Evolutionary conservation across 2,797 vertebrate genomes (phyloP).

Genomic region (Carduelis carduelis): DNA sequence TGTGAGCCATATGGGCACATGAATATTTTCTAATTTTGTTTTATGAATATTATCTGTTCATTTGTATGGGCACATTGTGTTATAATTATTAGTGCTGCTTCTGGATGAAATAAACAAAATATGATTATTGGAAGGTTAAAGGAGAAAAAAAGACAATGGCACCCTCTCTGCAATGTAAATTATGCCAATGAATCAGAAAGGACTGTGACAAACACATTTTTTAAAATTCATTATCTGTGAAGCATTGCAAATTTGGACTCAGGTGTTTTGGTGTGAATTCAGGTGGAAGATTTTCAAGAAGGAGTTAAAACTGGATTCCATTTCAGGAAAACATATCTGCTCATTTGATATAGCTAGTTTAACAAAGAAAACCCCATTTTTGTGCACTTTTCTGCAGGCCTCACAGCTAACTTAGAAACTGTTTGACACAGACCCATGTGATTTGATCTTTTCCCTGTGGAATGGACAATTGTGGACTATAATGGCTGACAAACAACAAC

Average conservation of each 20-base stretch:
- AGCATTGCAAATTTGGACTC: not conserved
- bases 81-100: conserved; percentile 59
- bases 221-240: conserved; percentile 1
- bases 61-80: conserved; percentile 46
- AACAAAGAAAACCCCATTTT: not conserved
- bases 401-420: not conserved
- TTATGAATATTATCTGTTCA: conserved; percentile 36
- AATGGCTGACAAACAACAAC: not conserved
- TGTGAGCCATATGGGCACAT: conserved; percentile 48
- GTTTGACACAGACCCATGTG: not conserved
- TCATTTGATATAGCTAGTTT: not conserved
- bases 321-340: not conserved
- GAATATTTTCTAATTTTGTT: conserved; percentile 65
- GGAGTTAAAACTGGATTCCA: not conserved
- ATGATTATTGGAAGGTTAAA: conserved; percentile 63
- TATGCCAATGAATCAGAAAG: conserved; percentile 17
- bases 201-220: not conserved
- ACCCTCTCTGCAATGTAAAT: not conserved
- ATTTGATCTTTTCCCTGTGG: not conserved
- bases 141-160: conserved; percentile 32
- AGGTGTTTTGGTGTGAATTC: not conserved
- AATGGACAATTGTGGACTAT: not conserved
- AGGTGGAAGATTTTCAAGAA: not conserved
- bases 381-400: not conserved
- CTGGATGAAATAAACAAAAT: conserved; percentile 59